These are phyloP conservation scores for Pachypanchax playfairii DNA, from an alignment of 2,113 vertebrate species.

Conservation along the genomic window DNA sequence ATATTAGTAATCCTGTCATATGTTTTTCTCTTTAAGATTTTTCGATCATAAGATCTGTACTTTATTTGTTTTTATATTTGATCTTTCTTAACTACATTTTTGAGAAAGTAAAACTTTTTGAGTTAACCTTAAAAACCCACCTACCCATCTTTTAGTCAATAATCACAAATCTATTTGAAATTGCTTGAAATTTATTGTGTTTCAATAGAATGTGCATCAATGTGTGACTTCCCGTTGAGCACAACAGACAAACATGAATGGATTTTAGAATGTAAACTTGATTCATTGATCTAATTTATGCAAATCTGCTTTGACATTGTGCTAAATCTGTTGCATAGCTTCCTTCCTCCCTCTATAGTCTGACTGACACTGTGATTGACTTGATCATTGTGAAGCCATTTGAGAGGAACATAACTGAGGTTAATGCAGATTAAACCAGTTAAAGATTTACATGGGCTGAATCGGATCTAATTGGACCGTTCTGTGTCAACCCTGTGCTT, in stretches of 20 bases:
- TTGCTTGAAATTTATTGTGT: background rate
- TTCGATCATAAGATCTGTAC: too few species aligned
- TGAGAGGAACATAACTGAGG: conserved; percentile 62
- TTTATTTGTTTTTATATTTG: too few species aligned
- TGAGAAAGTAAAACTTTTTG: too few species aligned
- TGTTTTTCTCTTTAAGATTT: too few species aligned
- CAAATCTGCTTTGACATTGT: conserved; percentile 21
- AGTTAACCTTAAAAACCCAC: too few species aligned
- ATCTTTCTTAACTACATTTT: too few species aligned
- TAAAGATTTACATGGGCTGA: conserved; percentile 69
- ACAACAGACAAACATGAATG: background rate
- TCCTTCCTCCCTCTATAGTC: conserved; percentile 23
- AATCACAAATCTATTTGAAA: background rate
- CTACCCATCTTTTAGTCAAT: too few species aligned
- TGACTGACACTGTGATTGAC: conserved; percentile 64
- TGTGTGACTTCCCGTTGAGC: background rate
- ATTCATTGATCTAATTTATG: conserved; percentile 7
- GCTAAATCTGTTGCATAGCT: conserved; percentile 13
- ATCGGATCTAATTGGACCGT: conserved; percentile 56
- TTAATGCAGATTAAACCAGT: conserved; percentile 70
- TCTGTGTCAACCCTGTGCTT: conserved; percentile 49
- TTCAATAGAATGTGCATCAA: background rate
- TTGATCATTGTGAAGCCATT: conserved; percentile 64
- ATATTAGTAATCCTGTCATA: too few species aligned
- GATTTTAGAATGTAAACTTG: background rate